A percentile compares a stretch with the other conserved stretches of the same genome.
Evolutionary conservation across 1,140 invertebrate species (phyloP).

Genomic region (Ericerus pela): DNA sequence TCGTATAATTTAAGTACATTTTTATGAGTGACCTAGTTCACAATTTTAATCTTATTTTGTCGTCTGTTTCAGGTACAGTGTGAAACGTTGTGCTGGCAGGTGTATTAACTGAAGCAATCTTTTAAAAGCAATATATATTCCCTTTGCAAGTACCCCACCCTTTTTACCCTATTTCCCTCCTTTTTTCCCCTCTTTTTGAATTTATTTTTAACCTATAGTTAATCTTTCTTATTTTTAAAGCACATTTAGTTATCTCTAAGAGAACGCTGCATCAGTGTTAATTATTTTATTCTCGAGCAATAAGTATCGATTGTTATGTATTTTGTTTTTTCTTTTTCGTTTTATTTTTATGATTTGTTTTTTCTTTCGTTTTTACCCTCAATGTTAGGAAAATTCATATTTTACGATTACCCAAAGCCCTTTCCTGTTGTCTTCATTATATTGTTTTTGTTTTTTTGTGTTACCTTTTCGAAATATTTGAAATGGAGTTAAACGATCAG

Average conservation of each 20-base stretch:
- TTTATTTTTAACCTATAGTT: slow-evolving; percentile 5
- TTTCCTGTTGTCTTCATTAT: too few species aligned
- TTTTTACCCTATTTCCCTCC: too few species aligned
- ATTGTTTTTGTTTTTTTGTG: too few species aligned
- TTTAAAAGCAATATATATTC: slow-evolving; percentile 12
- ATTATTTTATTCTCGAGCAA: slow-evolving; percentile 4
- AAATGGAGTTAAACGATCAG: too few species aligned
- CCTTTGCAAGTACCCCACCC: background rate
- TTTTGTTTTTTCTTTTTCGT: slow-evolving; percentile 2
- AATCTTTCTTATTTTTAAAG: slow-evolving; percentile 11
- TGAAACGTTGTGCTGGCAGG: slow-evolving; percentile 11
- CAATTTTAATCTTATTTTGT: too few species aligned
- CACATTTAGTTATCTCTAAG: slow-evolving; percentile 11
- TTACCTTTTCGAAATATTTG: too few species aligned
- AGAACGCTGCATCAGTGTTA: slow-evolving; percentile 5
- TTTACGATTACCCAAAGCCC: background rate
- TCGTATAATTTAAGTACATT: too few species aligned
- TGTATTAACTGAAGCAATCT: slow-evolving; percentile 10
- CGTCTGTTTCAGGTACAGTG: slow-evolving; percentile 3
- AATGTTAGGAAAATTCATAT: too few species aligned
- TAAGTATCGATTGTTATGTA: slow-evolving; percentile 7
- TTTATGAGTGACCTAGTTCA: too few species aligned
- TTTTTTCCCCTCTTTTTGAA: too few species aligned
- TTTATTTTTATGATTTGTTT: slow-evolving; percentile 1
- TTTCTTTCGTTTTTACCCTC: background rate